Evolutionary conservation across 2,888 invertebrate genomes (phyloP).

Genomic region (Lepeophtheirus nordmannii): DNA sequence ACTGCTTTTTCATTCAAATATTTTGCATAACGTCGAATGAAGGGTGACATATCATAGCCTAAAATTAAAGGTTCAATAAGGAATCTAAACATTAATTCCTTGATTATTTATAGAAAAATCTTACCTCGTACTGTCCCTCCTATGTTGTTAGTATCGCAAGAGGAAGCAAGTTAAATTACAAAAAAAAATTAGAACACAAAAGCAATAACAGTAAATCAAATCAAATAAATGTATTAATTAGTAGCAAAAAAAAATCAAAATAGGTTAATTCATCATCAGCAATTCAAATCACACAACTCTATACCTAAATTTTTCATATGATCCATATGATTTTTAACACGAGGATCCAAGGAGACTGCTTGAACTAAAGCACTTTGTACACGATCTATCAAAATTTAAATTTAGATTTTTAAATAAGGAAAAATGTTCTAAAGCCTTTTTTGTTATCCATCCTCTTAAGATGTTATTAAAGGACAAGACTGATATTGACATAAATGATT

Average conservation of each 20-base stretch:
- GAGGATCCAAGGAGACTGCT: conserved; percentile 1
- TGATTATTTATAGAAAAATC: background rate
- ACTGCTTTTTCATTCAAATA: conserved; percentile 98
- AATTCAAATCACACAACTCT: too few relatives aligned
- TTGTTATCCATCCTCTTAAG: too few relatives aligned
- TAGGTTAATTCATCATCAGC: background rate
- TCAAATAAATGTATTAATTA: background rate
- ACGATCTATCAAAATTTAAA: background rate
- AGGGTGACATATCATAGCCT: conserved; percentile 99
- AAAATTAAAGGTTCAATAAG: conserved; percentile 32
- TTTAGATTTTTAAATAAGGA: too few relatives aligned
- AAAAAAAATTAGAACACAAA: background rate
- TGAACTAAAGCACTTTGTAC: background rate
- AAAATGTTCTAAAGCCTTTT: too few relatives aligned
- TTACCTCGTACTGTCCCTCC: background rate
- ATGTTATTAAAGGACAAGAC: too few relatives aligned
- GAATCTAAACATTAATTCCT: background rate
- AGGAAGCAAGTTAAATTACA: background rate
- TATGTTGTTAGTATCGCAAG: background rate
- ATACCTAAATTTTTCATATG: conserved; percentile 6
- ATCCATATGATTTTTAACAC: background rate
- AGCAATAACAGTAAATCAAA: background rate
- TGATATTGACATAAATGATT: too few relatives aligned
- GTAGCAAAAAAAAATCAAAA: background rate
- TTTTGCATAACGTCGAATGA: conserved; percentile 94